A percentile compares a stretch with the other conserved stretches of the same genome.
phyloP scores from a whole-genome alignment of 2,797 vertebrate genomes.

The Clarias platycephalus region DNA sequence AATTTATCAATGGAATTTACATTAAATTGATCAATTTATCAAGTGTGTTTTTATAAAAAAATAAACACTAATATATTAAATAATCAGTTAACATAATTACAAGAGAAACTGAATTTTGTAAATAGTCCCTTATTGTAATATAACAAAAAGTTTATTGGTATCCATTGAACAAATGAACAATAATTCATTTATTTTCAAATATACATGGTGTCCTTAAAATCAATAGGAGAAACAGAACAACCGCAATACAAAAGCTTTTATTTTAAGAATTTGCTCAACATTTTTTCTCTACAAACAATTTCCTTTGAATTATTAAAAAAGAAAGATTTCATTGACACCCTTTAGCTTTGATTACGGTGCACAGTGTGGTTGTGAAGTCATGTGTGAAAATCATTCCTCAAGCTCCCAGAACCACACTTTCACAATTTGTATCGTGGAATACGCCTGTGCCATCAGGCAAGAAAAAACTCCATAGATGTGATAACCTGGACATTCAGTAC shows the following conservation, averaged over 20 bases:
- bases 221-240: not conserved
- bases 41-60: not conserved
- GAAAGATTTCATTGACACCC: too few species aligned
- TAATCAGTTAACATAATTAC: not conserved
- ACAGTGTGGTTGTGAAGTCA: too few species aligned
- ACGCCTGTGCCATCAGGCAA: too few species aligned
- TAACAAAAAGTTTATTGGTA: not conserved
- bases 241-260: not conserved
- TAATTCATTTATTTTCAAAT: not conserved
- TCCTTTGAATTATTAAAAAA: not conserved
- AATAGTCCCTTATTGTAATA: not conserved
- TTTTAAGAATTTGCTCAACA: not conserved
- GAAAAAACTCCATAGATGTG: too few species aligned
- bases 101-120: not conserved
- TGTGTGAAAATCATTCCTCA: too few species aligned
- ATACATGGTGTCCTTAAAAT: not conserved
- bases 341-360: too few species aligned
- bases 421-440: too few species aligned
- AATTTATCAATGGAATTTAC: too few species aligned
- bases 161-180: not conserved
- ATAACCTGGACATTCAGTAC: too few species aligned
- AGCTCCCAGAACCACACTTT: too few species aligned
- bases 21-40: not conserved
- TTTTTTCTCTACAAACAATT: not conserved
- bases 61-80: not conserved